These are phyloP conservation scores for Oryzias javanicus DNA, from an alignment of 2,113 vertebrate genomes.

Conservation along the genomic window DNA sequence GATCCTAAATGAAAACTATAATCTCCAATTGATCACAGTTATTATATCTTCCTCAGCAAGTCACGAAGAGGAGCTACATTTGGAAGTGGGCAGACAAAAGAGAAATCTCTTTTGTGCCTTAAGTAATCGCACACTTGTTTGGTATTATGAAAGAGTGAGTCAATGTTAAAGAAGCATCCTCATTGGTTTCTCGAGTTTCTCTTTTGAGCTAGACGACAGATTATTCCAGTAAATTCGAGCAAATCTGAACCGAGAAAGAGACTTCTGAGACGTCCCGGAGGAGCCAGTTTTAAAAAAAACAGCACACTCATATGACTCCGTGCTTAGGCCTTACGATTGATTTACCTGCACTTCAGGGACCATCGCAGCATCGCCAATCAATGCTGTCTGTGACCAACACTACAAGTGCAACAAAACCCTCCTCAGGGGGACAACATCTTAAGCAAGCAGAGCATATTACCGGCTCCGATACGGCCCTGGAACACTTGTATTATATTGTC, in stretches of 20 bases:
- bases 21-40: slow-evolving; percentile 40
- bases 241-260: slow-evolving; percentile 44
- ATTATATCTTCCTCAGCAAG: slow-evolving; percentile 36
- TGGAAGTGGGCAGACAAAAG: slow-evolving; percentile 12
- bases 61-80: slow-evolving; percentile 34
- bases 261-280: slow-evolving; percentile 32
- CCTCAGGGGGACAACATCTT: slow-evolving; percentile 24
- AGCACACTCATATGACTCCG: slow-evolving; percentile 49
- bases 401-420: slow-evolving; percentile 42
- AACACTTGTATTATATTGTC: not conserved
- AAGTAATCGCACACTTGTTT: slow-evolving; percentile 20
- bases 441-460: slow-evolving; percentile 18
- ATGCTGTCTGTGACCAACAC: slow-evolving; percentile 52
- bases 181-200: slow-evolving; percentile 33
- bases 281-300: slow-evolving; percentile 47
- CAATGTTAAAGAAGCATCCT: slow-evolving; percentile 10
- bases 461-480: slow-evolving; percentile 9
- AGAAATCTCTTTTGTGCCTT: slow-evolving; percentile 11
- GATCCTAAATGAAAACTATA: slow-evolving; percentile 21
- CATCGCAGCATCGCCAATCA: slow-evolving; percentile 50
- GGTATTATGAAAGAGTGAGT: slow-evolving; percentile 8
- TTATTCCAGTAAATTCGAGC: slow-evolving; percentile 45
- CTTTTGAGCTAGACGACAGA: slow-evolving; percentile 34
- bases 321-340: slow-evolving; percentile 54
- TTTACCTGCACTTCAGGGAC: slow-evolving; percentile 63